Percentiles rank a stretch among this genome's conserved stretches.
These are phyloP conservation scores for Spatula clypeata DNA, from an alignment of 2,797 vertebrate genomes.

Conservation along the genomic window DNA sequence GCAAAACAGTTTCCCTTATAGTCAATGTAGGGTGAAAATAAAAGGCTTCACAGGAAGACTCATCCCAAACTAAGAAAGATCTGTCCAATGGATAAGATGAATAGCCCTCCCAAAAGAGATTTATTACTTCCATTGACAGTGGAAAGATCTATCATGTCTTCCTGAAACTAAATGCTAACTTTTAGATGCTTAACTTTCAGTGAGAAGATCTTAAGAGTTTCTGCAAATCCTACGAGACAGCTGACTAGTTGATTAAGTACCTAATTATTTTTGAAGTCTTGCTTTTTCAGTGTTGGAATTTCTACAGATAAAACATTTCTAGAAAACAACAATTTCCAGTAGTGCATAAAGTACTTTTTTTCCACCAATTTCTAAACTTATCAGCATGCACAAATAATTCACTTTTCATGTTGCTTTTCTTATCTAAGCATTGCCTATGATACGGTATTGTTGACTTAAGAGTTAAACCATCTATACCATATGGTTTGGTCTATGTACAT, in stretches of 20 bases:
- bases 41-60: neutral
- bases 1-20: neutral
- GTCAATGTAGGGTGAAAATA: neutral
- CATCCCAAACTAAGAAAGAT: neutral
- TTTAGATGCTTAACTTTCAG: neutral
- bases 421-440: neutral
- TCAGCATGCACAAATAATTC: neutral
- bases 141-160: neutral
- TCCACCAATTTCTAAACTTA: neutral
- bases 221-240: neutral
- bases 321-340: neutral
- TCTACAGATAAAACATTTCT: neutral
- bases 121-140: neutral
- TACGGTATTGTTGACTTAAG: neutral
- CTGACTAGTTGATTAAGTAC: slow-evolving; percentile 5
- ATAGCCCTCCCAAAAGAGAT: neutral
- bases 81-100: neutral
- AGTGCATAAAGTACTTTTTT: neutral
- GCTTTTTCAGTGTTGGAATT: neutral
- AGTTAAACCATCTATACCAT: neutral
- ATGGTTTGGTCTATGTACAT: neutral
- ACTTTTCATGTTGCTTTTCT: neutral
- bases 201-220: neutral
- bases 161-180: neutral
- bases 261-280: neutral